Percentiles rank a stretch among this genome's conserved stretches.
phyloP scores from a whole-genome alignment of 2,888 invertebrate genomes.

The Caenorhabditis becei region DNA sequence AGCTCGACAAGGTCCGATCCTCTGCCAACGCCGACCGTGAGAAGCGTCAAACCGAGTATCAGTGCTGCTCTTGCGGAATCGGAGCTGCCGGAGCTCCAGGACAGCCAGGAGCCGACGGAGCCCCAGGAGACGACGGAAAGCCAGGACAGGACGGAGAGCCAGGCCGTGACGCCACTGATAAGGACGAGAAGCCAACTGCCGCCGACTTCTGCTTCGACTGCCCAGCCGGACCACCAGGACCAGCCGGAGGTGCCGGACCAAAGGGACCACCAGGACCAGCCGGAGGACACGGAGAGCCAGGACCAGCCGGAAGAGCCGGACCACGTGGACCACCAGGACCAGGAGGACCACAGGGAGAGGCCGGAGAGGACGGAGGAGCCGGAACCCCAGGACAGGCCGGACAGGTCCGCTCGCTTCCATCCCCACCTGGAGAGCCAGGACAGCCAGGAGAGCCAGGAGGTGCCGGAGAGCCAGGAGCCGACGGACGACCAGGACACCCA shows the following conservation, averaged over 20 bases:
- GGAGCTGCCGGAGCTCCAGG: slow-evolving; percentile 65
- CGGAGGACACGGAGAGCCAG: slow-evolving; percentile 70
- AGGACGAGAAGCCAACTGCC: slow-evolving; percentile 55
- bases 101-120: slow-evolving; percentile 66
- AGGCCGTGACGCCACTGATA: slow-evolving; percentile 60
- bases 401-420: slow-evolving; percentile 59
- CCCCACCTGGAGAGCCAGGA: slow-evolving; percentile 71
- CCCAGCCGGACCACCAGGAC: slow-evolving; percentile 72
- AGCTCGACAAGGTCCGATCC: slow-evolving; percentile 48
- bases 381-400: slow-evolving; percentile 72
- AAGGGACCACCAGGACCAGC: slow-evolving; percentile 74
- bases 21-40: slow-evolving; percentile 42
- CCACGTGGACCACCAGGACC: slow-evolving; percentile 72
- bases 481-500: slow-evolving; percentile 69
- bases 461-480: slow-evolving; percentile 66
- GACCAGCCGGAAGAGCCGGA: slow-evolving; percentile 72
- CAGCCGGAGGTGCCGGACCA: slow-evolving; percentile 68
- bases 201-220: slow-evolving; percentile 73
- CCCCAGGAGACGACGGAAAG: slow-evolving; percentile 69
- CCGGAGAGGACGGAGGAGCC: slow-evolving; percentile 72
- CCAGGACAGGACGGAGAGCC: slow-evolving; percentile 67
- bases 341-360: slow-evolving; percentile 71
- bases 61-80: slow-evolving; percentile 70
- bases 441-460: slow-evolving; percentile 68
- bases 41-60: slow-evolving; percentile 60